Evolutionary conservation across 2,888 invertebrate species (phyloP).

Genomic region (Bimastos eiseni): DNA sequence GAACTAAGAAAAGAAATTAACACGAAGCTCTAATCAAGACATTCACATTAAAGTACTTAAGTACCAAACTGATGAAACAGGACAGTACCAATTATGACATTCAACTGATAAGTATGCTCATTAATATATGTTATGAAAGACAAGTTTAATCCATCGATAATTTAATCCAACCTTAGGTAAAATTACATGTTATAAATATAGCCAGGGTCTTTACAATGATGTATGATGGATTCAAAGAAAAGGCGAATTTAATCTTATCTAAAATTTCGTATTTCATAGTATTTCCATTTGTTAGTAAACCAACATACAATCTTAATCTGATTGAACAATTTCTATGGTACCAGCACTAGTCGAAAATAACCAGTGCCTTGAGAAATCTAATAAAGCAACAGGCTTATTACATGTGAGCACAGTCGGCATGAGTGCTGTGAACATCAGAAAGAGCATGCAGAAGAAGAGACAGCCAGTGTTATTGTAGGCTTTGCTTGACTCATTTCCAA

Average conservation of each 20-base stretch:
- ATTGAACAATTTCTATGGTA: no score
- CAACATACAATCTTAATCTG: background rate
- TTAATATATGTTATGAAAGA: background rate
- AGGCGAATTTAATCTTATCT: background rate
- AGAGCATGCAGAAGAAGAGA: conserved; percentile 83
- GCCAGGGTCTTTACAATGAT: background rate
- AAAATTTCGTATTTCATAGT: background rate
- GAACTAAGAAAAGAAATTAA: conserved; percentile 68
- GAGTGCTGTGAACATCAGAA: conserved; percentile 89
- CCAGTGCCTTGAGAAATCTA: no score
- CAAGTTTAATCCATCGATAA: background rate
- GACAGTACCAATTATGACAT: background rate
- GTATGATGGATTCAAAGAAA: background rate
- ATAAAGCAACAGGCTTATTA: conserved; percentile 65
- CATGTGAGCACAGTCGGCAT: conserved; percentile 93
- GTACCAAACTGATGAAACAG: background rate
- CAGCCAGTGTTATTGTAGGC: conserved; percentile 88
- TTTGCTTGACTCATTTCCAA: conserved; percentile 78
- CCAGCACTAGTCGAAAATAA: no score
- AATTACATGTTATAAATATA: background rate
- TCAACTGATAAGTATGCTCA: background rate
- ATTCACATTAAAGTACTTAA: no score
- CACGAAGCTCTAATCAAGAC: background rate
- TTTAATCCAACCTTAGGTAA: background rate
- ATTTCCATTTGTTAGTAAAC: background rate